phyloP scores from a whole-genome alignment of 2,888 invertebrate species.

The Hirtodrosophila cameraria region DNA sequence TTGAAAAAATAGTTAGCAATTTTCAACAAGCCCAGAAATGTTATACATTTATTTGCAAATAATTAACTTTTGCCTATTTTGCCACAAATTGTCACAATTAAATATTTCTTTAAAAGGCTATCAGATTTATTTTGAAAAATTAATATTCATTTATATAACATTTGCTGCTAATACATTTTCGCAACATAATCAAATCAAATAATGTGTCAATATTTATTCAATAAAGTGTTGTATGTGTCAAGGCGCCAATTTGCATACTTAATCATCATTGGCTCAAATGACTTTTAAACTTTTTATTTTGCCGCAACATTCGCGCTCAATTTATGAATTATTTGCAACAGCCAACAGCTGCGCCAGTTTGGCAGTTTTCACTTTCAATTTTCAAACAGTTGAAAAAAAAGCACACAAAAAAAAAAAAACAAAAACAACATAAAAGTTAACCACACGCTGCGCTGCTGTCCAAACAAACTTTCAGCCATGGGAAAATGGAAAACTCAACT shows the following conservation, averaged over 20 bases:
- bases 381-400: constrained; percentile 27
- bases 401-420: constrained; percentile 22
- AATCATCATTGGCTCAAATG: constrained; percentile 38
- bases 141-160: constrained; percentile 5
- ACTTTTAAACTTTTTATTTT: constrained; percentile 30
- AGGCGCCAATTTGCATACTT: constrained; percentile 45
- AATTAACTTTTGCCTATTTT: neutral
- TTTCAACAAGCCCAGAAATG: too few relatives aligned
- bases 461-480: constrained; percentile 45
- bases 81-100: constrained; percentile 1
- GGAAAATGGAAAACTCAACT: constrained; percentile 39
- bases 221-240: constrained; percentile 25
- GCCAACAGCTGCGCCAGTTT: constrained; percentile 49
- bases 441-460: constrained; percentile 37
- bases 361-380: constrained; percentile 55
- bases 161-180: constrained; percentile 8
- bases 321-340: constrained; percentile 50
- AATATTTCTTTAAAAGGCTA: neutral
- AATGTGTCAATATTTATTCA: constrained; percentile 13
- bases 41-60: too few relatives aligned
- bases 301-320: constrained; percentile 36
- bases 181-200: constrained; percentile 6
- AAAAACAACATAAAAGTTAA: constrained; percentile 34
- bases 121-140: neutral
- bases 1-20: too few relatives aligned